phyloP scores from a whole-genome alignment of 2,113 vertebrate genomes.

The Aptenodytes patagonicus region DNA sequence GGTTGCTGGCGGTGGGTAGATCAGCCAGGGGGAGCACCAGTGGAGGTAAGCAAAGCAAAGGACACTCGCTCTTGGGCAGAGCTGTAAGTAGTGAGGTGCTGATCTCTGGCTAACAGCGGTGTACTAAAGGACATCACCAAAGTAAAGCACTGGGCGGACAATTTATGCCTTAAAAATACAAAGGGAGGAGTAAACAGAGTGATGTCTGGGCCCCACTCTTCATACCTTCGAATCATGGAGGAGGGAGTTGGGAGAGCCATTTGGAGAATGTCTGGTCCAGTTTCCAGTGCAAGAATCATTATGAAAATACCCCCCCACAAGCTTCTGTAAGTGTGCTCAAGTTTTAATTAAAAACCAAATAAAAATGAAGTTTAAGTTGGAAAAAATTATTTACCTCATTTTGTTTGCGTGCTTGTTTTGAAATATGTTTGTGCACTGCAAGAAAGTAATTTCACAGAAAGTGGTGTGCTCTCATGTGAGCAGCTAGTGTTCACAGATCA shows the following conservation, averaged over 20 bases:
- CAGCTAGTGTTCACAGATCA: not conserved
- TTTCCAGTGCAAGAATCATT: not conserved
- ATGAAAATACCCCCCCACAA: not conserved
- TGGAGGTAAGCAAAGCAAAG: not conserved
- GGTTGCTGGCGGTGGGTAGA: not conserved
- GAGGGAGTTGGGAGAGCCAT: not conserved
- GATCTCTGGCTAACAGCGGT: not conserved
- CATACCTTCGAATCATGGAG: rapidly evolving
- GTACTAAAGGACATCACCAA: not conserved
- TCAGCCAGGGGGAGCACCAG: not conserved
- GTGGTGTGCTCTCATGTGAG: not conserved
- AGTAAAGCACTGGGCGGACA: not conserved
- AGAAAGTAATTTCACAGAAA: not conserved
- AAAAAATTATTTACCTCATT: not conserved
- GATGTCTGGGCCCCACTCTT: not conserved
- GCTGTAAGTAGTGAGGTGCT: not conserved
- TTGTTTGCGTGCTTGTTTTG: not conserved
- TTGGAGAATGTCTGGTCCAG: not conserved
- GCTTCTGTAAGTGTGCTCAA: not conserved
- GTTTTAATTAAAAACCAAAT: not conserved
- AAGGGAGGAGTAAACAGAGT: not conserved
- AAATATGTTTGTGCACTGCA: not conserved
- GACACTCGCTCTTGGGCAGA: not conserved
- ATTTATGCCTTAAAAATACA: not conserved
- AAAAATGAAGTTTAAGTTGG: not conserved